A percentile compares a stretch with the other conserved stretches of the same genome.
These are phyloP conservation scores for Amphiura filiformis DNA, from an alignment of 35 echinoderm and acorn worm species.

Conservation along the genomic window DNA sequence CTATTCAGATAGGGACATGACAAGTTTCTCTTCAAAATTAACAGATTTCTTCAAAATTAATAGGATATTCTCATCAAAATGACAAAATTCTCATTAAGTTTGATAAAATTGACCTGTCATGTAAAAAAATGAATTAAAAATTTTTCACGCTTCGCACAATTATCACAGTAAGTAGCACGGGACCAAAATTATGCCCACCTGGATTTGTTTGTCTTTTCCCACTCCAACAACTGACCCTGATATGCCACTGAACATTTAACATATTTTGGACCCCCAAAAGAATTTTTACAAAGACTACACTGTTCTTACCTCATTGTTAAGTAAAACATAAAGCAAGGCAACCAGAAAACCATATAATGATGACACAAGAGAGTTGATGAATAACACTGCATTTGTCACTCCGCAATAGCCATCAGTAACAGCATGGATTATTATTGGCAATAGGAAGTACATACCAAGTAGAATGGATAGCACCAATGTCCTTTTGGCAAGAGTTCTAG, in stretches of 20 bases:
- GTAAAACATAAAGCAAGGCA: not conserved
- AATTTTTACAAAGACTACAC: not conserved
- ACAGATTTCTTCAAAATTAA: no score
- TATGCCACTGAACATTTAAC: no score
- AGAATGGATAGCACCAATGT: not conserved
- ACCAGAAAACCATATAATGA: slow-evolving; percentile 1
- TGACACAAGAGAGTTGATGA: not conserved
- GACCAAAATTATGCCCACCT: no score
- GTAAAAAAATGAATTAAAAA: not conserved
- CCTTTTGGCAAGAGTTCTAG: not conserved
- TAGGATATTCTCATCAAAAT: no score
- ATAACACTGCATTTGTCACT: not conserved
- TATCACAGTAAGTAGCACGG: not conserved
- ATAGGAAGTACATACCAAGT: not conserved
- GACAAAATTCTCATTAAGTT: not conserved
- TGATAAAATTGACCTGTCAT: not conserved
- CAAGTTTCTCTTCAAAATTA: no score
- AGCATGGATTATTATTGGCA: not conserved
- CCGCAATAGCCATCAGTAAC: not conserved
- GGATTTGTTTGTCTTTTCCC: no score
- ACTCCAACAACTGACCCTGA: no score
- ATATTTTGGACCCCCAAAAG: not conserved
- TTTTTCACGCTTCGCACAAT: not conserved
- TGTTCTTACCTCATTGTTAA: not conserved
- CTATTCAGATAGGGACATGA: no score